Evolutionary conservation across 2,888 invertebrate genomes (phyloP).

Genomic region (Hymenopus coronatus): DNA sequence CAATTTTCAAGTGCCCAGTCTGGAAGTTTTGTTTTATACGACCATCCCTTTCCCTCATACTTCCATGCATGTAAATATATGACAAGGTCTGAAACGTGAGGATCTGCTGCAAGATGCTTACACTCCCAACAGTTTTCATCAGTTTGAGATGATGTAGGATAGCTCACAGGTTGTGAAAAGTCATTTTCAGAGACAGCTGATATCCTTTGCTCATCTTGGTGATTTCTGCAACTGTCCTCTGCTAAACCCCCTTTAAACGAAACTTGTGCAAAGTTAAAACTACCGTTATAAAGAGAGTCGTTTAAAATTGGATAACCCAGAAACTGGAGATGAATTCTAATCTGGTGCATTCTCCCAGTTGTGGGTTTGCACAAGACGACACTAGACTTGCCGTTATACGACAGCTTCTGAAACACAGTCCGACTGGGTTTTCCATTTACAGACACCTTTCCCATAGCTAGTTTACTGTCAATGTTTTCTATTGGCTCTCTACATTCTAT

Average conservation of each 20-base stretch:
- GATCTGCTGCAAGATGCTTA: conserved; percentile 87
- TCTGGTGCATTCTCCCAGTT: conserved; percentile 98
- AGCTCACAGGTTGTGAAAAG: too few species aligned
- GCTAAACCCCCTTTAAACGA: background rate
- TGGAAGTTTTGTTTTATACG: conserved; percentile 87
- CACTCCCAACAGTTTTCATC: conserved; percentile 92
- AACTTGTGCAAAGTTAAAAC: conserved; percentile 55
- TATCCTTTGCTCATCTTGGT: background rate
- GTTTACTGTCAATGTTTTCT: conserved; percentile 90
- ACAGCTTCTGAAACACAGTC: conserved; percentile 86
- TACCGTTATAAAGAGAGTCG: conserved; percentile 93
- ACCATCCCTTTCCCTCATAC: conserved; percentile 94
- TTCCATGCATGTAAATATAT: conserved; percentile 97
- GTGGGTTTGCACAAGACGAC: conserved; percentile 91
- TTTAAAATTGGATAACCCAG: conserved; percentile 96
- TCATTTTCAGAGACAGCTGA: too few species aligned
- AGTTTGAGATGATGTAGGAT: too few species aligned
- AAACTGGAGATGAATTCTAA: conserved; percentile 96
- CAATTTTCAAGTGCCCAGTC: conserved; percentile 68
- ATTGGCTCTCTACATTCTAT: conserved; percentile 87
- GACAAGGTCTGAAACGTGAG: conserved; percentile 84
- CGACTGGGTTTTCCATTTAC: conserved; percentile 89
- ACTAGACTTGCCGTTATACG: conserved; percentile 85
- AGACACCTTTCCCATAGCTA: conserved; percentile 93
- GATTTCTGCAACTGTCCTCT: background rate